Evolutionary conservation across 2,888 invertebrate genomes (phyloP).

Genomic region (Polydrusus tereticollis): DNA sequence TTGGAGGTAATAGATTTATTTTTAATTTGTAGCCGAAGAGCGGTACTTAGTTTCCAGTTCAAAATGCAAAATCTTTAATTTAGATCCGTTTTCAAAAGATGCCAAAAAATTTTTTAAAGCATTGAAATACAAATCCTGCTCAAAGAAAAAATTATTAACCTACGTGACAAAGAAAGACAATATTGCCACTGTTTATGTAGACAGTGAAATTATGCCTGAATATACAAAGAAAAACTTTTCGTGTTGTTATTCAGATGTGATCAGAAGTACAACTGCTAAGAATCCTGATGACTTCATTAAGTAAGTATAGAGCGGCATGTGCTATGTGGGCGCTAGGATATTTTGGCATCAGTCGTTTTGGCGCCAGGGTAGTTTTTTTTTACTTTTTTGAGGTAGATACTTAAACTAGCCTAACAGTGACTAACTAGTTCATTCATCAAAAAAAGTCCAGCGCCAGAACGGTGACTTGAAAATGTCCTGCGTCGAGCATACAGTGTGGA

Average conservation of each 20-base stretch:
- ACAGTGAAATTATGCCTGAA: conserved; percentile 56
- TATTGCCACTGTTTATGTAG: conserved; percentile 61
- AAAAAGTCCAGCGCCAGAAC: too few species aligned
- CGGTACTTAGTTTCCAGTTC: conserved; percentile 72
- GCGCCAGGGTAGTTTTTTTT: too few species aligned
- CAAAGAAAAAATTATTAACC: conserved; percentile 63
- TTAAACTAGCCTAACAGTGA: too few species aligned
- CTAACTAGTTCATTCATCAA: too few species aligned
- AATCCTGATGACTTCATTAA: conserved; percentile 57
- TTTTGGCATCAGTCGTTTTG: too few species aligned
- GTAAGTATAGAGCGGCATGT: conserved; percentile 52
- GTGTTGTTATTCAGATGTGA: conserved; percentile 61
- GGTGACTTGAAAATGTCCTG: too few species aligned
- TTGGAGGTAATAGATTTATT: not conserved
- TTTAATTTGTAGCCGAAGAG: conserved; percentile 52
- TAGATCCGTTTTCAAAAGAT: conserved; percentile 72
- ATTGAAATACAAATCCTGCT: conserved; percentile 70
- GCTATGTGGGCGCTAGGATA: not conserved
- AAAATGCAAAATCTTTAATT: conserved; percentile 74
- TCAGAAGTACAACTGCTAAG: conserved; percentile 50
- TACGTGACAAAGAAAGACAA: conserved; percentile 60
- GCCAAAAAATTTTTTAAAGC: conserved; percentile 70
- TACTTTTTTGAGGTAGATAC: too few species aligned
- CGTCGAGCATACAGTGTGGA: too few species aligned
- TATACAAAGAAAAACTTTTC: conserved; percentile 57